A percentile compares a stretch with the other conserved stretches of the same genome.
Evolutionary conservation across 2,797 vertebrate genomes (phyloP).

Genomic region (Xenentodon cancila): DNA sequence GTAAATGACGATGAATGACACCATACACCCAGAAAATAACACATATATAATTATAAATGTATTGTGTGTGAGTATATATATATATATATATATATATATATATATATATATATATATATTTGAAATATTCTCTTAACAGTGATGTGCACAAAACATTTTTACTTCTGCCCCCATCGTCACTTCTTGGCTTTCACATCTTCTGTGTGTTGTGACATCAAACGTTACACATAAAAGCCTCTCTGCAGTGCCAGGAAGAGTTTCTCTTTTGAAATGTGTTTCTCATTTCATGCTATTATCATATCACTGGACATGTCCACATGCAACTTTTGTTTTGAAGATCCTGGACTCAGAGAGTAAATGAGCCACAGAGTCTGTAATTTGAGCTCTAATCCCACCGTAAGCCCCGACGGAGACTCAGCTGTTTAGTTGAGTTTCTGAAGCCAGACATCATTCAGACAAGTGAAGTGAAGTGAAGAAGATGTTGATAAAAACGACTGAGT

Average conservation of each 20-base stretch:
- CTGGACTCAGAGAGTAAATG: constrained; percentile 78
- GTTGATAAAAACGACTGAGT: constrained; percentile 70
- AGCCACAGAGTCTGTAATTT: constrained; percentile 78
- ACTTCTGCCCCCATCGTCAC: constrained; percentile 20
- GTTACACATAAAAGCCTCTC: constrained; percentile 64
- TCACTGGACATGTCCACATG: constrained; percentile 77
- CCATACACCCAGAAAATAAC: constrained; percentile 17
- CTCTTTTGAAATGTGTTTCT: constrained; percentile 77
- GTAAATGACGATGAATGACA: constrained; percentile 15
- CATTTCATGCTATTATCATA: constrained; percentile 79
- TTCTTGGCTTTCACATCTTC: constrained; percentile 50
- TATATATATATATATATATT: too few relatives aligned
- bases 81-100: too few relatives aligned
- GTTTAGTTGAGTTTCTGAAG: constrained; percentile 78
- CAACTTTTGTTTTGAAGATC: constrained; percentile 76
- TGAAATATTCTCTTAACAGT: constrained; percentile 1
- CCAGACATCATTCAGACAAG: constrained; percentile 63
- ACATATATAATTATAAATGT: neutral
- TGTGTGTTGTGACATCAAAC: constrained; percentile 62
- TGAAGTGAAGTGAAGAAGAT: constrained; percentile 58
- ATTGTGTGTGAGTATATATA: too few relatives aligned
- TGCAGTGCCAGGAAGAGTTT: constrained; percentile 47
- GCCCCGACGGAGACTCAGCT: constrained; percentile 55
- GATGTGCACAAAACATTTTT: constrained; percentile 31
- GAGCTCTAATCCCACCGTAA: constrained; percentile 76